These are phyloP conservation scores for Falcunculus frontatus DNA, from an alignment of 2,113 vertebrate species.

Conservation along the genomic window DNA sequence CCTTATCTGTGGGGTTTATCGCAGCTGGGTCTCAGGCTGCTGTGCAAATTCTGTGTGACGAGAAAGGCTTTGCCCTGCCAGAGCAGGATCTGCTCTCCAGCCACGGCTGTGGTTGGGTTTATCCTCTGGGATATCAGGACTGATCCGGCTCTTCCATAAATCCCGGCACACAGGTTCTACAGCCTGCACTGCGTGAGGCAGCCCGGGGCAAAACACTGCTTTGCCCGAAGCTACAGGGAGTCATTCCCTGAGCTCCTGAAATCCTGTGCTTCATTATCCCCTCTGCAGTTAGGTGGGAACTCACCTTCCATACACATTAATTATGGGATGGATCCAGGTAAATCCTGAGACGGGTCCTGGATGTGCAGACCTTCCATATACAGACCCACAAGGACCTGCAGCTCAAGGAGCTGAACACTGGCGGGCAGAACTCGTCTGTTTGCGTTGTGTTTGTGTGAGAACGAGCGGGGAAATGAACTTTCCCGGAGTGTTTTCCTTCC, in stretches of 20 bases:
- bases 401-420: rapidly evolving
- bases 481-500: background rate
- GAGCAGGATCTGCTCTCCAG: background rate
- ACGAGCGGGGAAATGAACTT: background rate
- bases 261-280: rapidly evolving
- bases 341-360: rapidly evolving
- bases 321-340: rapidly evolving
- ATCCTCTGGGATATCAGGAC: rapidly evolving
- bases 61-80: background rate
- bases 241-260: background rate
- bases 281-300: rapidly evolving
- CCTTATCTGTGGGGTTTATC: rapidly evolving
- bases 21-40: background rate
- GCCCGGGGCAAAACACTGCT: background rate
- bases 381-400: background rate
- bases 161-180: background rate
- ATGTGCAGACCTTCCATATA: rapidly evolving
- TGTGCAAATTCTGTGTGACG: rapidly evolving
- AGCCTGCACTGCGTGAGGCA: background rate
- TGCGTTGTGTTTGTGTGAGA: background rate
- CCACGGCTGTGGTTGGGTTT: rapidly evolving
- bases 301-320: rapidly evolving
- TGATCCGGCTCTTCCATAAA: rapidly evolving
- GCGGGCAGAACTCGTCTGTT: background rate
- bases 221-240: background rate